phyloP scores from a whole-genome alignment of 2,113 vertebrate species.

The Leucopsar rothschildi region DNA sequence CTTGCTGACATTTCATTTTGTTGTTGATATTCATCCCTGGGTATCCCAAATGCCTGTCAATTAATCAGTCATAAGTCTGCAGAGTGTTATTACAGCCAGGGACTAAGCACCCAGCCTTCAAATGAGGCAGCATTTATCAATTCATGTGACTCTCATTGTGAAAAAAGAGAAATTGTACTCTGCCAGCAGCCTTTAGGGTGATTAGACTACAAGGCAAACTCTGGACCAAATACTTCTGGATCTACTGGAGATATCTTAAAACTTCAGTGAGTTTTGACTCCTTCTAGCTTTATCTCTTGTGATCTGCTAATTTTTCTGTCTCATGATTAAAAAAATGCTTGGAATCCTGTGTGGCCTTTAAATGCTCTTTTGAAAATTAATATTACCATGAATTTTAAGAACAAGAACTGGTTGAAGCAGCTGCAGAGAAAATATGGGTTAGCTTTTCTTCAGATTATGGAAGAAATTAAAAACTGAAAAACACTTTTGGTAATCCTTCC shows the following conservation, averaged over 20 bases:
- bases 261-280: not conserved
- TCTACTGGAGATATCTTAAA: not conserved
- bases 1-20: conserved; percentile 8
- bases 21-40: not conserved
- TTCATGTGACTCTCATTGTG: not conserved
- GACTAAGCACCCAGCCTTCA: not conserved
- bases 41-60: not conserved
- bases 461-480: not conserved
- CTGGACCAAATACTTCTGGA: not conserved
- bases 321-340: not conserved
- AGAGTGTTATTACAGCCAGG: not conserved
- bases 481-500: not conserved
- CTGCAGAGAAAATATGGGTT: not conserved
- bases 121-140: not conserved
- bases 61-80: not conserved
- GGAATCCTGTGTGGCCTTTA: not conserved
- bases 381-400: not conserved
- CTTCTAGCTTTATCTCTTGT: not conserved
- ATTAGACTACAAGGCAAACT: not conserved
- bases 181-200: not conserved
- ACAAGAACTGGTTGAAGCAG: not conserved
- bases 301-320: not conserved
- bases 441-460: not conserved
- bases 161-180: not conserved
- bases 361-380: not conserved